phyloP scores from a whole-genome alignment of 1,140 invertebrate genomes.

The Pteromalus puparum region DNA sequence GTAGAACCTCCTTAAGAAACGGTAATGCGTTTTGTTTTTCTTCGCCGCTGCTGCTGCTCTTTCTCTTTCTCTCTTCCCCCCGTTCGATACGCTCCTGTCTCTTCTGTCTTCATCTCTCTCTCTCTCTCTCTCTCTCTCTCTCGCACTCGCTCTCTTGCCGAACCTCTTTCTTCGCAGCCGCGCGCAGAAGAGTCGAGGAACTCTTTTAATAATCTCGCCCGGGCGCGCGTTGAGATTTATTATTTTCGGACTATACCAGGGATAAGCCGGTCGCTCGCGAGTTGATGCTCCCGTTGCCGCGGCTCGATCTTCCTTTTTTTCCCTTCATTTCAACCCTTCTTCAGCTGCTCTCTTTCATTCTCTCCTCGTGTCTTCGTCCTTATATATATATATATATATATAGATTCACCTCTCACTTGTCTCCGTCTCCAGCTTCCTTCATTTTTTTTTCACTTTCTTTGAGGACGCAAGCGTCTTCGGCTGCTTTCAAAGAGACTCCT shows the following conservation, averaged over 20 bases:
- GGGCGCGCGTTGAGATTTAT: constrained; percentile 71
- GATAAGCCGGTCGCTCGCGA: constrained; percentile 35
- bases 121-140: background rate
- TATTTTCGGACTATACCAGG: constrained; percentile 70
- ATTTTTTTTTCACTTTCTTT: constrained; percentile 53
- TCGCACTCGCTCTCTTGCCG: background rate
- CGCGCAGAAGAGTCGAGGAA: constrained; percentile 63
- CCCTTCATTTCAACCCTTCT: constrained; percentile 44
- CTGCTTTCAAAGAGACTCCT: constrained; percentile 37
- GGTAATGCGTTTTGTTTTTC: constrained; percentile 75
- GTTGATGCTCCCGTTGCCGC: constrained; percentile 46
- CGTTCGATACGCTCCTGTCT: constrained; percentile 29
- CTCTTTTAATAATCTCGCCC: constrained; percentile 74
- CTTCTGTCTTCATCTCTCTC: constrained; percentile 43
- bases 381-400: background rate
- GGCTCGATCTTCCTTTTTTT: background rate
- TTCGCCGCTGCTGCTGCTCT: constrained; percentile 50
- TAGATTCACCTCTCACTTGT: background rate
- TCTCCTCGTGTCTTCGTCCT: constrained; percentile 10
- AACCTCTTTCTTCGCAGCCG: background rate
- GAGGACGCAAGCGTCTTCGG: constrained; percentile 13
- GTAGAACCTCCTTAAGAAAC: too few species aligned
- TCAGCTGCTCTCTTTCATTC: constrained; percentile 7
- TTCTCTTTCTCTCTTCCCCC: constrained; percentile 23
- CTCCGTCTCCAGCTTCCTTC: constrained; percentile 8